phyloP scores from a whole-genome alignment of 2,113 vertebrate species.

The Callopanchax toddi region DNA sequence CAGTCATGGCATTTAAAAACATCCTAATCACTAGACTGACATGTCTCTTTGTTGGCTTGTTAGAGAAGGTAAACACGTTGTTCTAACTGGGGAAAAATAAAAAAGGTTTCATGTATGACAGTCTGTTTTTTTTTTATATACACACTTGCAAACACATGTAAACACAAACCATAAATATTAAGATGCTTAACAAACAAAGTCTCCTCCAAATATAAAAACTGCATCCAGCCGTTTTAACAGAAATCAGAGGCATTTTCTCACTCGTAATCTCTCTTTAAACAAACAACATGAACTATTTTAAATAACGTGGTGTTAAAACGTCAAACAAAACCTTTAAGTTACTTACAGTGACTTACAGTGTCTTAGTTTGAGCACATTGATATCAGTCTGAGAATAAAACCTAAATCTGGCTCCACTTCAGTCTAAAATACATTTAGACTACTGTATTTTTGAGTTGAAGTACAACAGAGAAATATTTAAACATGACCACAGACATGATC shows the following conservation, averaged over 20 bases:
- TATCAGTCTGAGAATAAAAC: background rate
- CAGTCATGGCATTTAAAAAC: slow-evolving; percentile 55
- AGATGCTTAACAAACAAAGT: slow-evolving; percentile 4
- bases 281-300: slow-evolving; percentile 3
- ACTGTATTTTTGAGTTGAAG: no score
- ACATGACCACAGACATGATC: no score
- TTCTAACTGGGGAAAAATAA: background rate
- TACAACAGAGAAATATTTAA: no score
- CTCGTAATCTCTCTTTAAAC: slow-evolving; percentile 28
- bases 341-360: no score
- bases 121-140: background rate
- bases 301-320: no score
- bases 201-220: slow-evolving; percentile 17
- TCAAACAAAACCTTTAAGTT: no score
- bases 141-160: background rate
- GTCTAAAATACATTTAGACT: background rate
- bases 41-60: slow-evolving; percentile 48
- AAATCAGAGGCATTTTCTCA: background rate
- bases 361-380: slow-evolving; percentile 7
- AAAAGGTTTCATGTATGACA: no score
- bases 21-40: slow-evolving; percentile 6
- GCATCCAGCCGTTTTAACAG: slow-evolving; percentile 8
- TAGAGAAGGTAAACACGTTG: slow-evolving; percentile 30
- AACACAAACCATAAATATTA: slow-evolving; percentile 41
- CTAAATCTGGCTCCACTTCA: slow-evolving; percentile 1